Percentiles rank a stretch among this genome's conserved stretches.
phyloP scores from a whole-genome alignment of 2,113 vertebrate genomes.

The Heterochromis multidens region DNA sequence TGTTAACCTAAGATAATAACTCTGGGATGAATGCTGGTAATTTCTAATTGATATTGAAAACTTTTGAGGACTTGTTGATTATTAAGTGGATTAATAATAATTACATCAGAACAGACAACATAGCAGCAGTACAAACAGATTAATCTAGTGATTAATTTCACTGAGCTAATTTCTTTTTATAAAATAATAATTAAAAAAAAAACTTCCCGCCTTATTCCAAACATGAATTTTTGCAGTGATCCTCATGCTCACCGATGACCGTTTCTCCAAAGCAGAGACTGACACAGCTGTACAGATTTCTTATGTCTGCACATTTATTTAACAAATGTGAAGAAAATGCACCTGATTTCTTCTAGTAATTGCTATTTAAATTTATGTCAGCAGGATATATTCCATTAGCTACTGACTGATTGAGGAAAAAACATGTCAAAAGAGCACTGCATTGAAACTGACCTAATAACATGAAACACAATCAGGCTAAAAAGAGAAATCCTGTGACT shows the following conservation, averaged over 20 bases:
- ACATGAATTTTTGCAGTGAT: not conserved
- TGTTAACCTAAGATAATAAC: fast-evolving
- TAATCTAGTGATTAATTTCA: too few species aligned
- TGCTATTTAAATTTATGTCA: not conserved
- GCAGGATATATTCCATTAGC: not conserved
- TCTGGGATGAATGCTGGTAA: not conserved
- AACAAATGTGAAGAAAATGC: not conserved
- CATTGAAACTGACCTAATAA: not conserved
- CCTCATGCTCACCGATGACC: not conserved
- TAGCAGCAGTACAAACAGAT: not conserved
- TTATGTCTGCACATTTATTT: not conserved
- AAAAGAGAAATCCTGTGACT: not conserved
- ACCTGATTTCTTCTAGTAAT: not conserved
- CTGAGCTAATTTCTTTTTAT: too few species aligned
- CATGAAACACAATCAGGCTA: not conserved
- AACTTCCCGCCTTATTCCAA: not conserved
- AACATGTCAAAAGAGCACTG: not conserved
- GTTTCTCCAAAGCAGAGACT: not conserved
- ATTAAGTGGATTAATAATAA: not conserved
- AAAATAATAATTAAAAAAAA: too few species aligned
- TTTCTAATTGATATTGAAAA: not conserved
- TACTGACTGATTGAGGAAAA: not conserved
- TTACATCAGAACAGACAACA: not conserved
- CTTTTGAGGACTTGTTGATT: fast-evolving
- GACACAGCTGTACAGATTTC: fast-evolving